Evolutionary conservation across 1,140 invertebrate species (phyloP), one percentile per base, ranked within the genome.

Genomic region (Macrosteles quadrilineatus): DNA sequence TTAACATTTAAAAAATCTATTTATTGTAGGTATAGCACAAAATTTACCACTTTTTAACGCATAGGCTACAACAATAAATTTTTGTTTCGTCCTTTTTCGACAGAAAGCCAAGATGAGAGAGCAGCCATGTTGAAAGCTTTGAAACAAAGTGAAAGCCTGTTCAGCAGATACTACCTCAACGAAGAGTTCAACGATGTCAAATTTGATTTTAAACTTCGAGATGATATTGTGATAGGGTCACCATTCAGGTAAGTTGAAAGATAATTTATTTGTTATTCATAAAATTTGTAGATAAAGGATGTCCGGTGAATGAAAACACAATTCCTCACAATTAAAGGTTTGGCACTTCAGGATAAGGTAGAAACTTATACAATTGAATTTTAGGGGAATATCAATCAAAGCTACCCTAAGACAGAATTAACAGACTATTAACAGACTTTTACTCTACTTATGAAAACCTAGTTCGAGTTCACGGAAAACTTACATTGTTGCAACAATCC

Each of bases 91-190:
- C 21, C 53, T n/a, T n/a, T n/a, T 72, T 64, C 73, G 71, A 6
- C 71, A 85, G 83, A 87, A 55, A 87, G 86, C 14, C 76, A 82
- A 12, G 91, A 95, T 76, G 94, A 96, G 79, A 83, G 94, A 29
- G 86, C 85, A 72, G 88, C 87, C 0, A 95, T 96, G 92, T 76
- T 94, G 19, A 91, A 90, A 79, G 94, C 94, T 17, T 79, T 96
- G 0, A 86, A 87, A 59, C 88, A 91, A 78, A 90, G 91, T 27
- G 87, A 90, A 68, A 93, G 87, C 70, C 81, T 90, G 3, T 96
- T 94, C 76, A 93, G 93, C 62, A 82, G 93, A 14, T 96, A 95
- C 78, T 96, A 96, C 74, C 82, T 96, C 0, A 96, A 96, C 75
- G 93, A 95, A 72, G 91, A 90, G 30, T 94, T 96, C 77, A 95